A percentile compares a stretch with the other conserved stretches of the same genome.
Evolutionary conservation across 2,888 invertebrate genomes (phyloP).

Genomic region (Pristionchus japonicus): DNA sequence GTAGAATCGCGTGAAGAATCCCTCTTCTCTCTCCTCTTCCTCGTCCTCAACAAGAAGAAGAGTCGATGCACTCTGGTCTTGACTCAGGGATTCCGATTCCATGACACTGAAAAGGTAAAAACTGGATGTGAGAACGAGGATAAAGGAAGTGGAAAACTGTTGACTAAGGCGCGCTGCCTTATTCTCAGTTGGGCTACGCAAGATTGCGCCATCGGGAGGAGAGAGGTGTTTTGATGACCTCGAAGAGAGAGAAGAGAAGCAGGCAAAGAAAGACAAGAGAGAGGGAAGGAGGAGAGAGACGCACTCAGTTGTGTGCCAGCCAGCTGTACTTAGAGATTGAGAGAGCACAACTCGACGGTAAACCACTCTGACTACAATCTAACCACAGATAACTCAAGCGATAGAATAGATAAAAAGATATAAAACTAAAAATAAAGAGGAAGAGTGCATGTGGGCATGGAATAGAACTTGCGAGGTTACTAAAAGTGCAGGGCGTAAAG

Average conservation of each 20-base stretch:
- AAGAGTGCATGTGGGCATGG: background rate
- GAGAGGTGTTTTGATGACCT: background rate
- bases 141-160: background rate
- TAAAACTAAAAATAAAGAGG: background rate
- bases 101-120: background rate
- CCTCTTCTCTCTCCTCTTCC: background rate
- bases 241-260: background rate
- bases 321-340: no score
- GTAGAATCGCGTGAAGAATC: background rate
- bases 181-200: background rate
- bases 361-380: background rate
- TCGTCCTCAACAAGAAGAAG: background rate
- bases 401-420: no score
- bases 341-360: background rate
- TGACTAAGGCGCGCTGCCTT: background rate
- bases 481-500: no score
- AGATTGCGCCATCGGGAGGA: background rate
- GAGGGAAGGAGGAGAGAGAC: background rate
- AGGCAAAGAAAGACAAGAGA: background rate
- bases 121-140: background rate
- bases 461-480: background rate
- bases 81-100: background rate
- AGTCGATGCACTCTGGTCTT: background rate
- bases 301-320: background rate
- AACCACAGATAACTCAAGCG: no score